A percentile compares a stretch with the other conserved stretches of the same genome.
phyloP scores from a whole-genome alignment of 2,113 vertebrate species.

The Ceratotherium simum region DNA sequence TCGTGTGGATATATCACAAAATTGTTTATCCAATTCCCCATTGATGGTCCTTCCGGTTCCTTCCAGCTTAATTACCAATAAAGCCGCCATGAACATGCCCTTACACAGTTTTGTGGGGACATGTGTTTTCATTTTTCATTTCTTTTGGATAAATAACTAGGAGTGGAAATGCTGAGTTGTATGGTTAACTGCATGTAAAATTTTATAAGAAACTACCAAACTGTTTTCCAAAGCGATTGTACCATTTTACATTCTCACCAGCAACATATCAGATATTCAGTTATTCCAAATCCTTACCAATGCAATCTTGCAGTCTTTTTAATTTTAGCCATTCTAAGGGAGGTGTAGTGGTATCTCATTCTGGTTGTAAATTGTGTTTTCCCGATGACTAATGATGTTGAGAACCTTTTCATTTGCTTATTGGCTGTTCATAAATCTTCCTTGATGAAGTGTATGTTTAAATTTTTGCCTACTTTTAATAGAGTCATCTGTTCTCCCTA shows the following conservation, averaged over 20 bases:
- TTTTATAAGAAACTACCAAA: background rate
- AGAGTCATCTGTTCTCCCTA: background rate
- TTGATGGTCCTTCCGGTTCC: background rate
- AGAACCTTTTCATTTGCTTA: background rate
- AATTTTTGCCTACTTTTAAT: background rate
- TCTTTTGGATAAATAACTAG: background rate
- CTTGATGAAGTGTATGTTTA: background rate
- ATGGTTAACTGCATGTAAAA: background rate
- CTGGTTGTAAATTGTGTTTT: constrained; percentile 7
- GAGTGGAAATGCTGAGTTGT: background rate
- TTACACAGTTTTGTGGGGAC: background rate
- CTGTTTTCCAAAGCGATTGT: background rate
- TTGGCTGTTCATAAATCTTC: background rate
- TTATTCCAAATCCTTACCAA: background rate
- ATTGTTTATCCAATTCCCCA: background rate
- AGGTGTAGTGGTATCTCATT: background rate
- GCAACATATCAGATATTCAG: too few species aligned
- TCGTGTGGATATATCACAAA: background rate
- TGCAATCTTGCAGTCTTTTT: background rate
- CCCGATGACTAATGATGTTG: background rate
- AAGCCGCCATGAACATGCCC: background rate
- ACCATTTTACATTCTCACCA: background rate
- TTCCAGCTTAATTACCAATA: background rate
- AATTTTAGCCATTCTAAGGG: background rate
- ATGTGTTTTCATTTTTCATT: background rate